A percentile compares a stretch with the other conserved stretches of the same genome.
Conservation (phyloP, 2,888 invertebrate species). For the Sceliomorpha sp. region DNA sequence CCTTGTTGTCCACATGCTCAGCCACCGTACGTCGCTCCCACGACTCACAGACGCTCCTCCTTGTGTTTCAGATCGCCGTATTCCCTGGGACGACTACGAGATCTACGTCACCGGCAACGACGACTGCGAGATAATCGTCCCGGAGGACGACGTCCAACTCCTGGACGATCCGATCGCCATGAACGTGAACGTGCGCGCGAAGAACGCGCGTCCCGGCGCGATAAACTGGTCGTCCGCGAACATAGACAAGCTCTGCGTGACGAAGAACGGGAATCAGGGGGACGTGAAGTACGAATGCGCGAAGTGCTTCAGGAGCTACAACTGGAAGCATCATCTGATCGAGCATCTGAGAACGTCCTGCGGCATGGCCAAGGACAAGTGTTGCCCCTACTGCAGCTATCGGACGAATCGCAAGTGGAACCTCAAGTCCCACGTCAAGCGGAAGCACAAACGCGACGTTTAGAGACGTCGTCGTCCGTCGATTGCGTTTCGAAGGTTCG, state of each 20-base stretch:
- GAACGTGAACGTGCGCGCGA: slow-evolving; percentile 15
- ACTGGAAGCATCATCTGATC: slow-evolving; percentile 66
- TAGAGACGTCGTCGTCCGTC: no score
- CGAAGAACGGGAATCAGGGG: slow-evolving; percentile 32
- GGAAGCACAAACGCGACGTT: slow-evolving; percentile 59
- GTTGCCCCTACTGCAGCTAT: slow-evolving; percentile 73
- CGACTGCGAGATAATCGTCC: slow-evolving; percentile 31
- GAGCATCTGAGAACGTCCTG: slow-evolving; percentile 72
- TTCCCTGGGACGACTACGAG: slow-evolving; percentile 62
- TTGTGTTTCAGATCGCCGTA: slow-evolving; percentile 67
- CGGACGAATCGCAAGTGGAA: slow-evolving; percentile 67
- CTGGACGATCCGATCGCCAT: slow-evolving; percentile 24
- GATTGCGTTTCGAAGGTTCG: no score
- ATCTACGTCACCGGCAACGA: slow-evolving; percentile 36
- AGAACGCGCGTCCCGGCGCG: slow-evolving; percentile 6
- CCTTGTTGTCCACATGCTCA: no score
- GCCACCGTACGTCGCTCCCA: no score
- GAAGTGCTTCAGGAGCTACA: slow-evolving; percentile 46
- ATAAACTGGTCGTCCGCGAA: slow-evolving; percentile 5
- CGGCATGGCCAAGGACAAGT: slow-evolving; percentile 66
- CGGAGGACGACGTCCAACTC: slow-evolving; percentile 7
- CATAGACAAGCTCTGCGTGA: slow-evolving; percentile 23
- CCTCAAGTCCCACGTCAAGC: slow-evolving; percentile 66
- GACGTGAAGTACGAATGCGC: slow-evolving; percentile 45
- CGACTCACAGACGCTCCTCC: no score